phyloP scores from a whole-genome alignment of 2,797 vertebrate species.

The Falco concolor region DNA sequence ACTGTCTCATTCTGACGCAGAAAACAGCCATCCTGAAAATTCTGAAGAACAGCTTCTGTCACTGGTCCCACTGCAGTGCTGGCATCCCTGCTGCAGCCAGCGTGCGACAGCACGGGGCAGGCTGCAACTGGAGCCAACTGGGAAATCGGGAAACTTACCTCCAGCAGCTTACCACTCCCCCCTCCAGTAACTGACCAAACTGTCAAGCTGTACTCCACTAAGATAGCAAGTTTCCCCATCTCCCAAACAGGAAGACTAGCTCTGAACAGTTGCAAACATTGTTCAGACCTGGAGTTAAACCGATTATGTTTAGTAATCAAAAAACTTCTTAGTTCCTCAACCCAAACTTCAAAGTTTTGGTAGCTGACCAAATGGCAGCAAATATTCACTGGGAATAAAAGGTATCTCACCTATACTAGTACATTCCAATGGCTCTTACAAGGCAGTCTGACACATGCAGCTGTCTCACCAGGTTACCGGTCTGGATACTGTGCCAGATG shows the following conservation, averaged over 20 bases:
- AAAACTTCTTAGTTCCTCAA: neutral
- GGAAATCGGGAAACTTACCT: slow-evolving; percentile 74
- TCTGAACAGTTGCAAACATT: slow-evolving; percentile 16
- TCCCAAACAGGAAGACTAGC: slow-evolving; percentile 19
- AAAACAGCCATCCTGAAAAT: slow-evolving; percentile 89
- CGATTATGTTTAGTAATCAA: neutral
- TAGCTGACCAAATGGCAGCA: neutral
- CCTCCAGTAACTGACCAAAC: slow-evolving; percentile 58
- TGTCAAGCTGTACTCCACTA: slow-evolving; percentile 50
- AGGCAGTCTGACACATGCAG: neutral
- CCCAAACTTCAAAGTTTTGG: neutral
- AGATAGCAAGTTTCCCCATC: neutral
- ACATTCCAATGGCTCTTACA: slow-evolving; percentile 12
- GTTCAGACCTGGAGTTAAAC: slow-evolving; percentile 55
- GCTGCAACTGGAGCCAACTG: slow-evolving; percentile 72
- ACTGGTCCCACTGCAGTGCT: slow-evolving; percentile 85
- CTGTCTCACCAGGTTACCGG: neutral
- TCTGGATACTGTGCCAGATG: slow-evolving; percentile 30
- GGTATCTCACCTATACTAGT: neutral
- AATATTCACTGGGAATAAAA: neutral
- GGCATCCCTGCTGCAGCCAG: slow-evolving; percentile 65
- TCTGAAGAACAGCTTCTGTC: slow-evolving; percentile 96
- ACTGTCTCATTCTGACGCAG: slow-evolving; percentile 84
- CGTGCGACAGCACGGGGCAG: slow-evolving; percentile 48
- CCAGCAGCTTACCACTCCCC: slow-evolving; percentile 65